Evolutionary conservation across 2,113 vertebrate genomes (phyloP), one percentile per base, ranked within the genome.

Genomic region (Aegotheles bennettii): DNA sequence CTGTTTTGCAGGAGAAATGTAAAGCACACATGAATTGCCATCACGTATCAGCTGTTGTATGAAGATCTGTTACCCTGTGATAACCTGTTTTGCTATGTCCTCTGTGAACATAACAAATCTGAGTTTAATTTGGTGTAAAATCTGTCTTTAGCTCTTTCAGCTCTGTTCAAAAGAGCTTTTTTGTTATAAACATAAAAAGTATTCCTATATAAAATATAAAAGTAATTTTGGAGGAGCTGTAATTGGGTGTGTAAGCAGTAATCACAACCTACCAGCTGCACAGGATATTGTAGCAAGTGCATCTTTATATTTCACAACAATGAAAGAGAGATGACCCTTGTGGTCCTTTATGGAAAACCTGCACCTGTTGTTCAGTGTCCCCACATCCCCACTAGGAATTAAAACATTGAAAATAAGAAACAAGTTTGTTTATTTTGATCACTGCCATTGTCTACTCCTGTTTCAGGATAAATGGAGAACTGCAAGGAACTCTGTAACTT

Each of bases 281-380:
- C 6, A 43, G 70, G 21, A 28, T 17, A 21, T 18, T 48, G n/a
- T 8, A 60, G 26, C 17, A 60, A 71, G 10, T 20, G 14, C 6
- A n/a, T 28, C 35, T 40, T 77, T 61, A 17, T 28, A 23, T 60
- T 86, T 92, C 33, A 42, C 21, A 75, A 12, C 29, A 61, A 13
- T 4, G 18, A 78, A 78, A 81, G 38, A 75, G 67, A 73, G 2
- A 65, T 87, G 3, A 57, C 15, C 10, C 65, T 69, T 83, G 50
- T 7, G 6, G 40, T 36, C 10, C 5, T 80, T 26, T 29, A 6
- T 7, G 15, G 56, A 75, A 81, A 82, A 79, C 12, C 8, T 90
- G 23, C 0, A 1, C 45, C 9, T 78, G 43, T 71, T 1, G 0
- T 59, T 90, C 43, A 3, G 5, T 28, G 38, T 31, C 19, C 10